A percentile compares a stretch with the other conserved stretches of the same genome.
Conservation (phyloP, 2,113 vertebrate genomes). For the Prionailurus bengalensis region DNA sequence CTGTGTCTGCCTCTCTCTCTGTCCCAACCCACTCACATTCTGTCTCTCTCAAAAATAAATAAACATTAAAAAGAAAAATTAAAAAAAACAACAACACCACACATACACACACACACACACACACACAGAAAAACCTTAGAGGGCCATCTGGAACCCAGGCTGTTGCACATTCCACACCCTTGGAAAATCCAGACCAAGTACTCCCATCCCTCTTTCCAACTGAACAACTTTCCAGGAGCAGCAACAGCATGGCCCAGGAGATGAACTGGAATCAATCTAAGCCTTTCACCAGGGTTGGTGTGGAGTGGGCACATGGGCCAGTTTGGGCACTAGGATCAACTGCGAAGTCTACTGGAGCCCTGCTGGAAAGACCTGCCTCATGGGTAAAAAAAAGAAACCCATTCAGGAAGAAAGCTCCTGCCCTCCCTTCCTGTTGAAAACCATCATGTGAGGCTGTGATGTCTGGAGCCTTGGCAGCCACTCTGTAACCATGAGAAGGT, state of each 20-base stretch:
- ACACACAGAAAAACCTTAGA: background rate
- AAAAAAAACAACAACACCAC: too few species aligned
- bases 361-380: background rate
- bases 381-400: background rate
- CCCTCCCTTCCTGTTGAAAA: background rate
- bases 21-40: too few species aligned
- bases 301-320: background rate
- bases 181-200: background rate
- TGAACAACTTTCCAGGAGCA: background rate
- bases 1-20: too few species aligned
- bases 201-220: background rate
- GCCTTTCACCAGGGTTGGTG: background rate
- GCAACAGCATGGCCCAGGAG: background rate
- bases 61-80: too few species aligned
- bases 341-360: background rate
- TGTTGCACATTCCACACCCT: background rate
- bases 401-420: background rate
- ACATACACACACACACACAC: background rate
- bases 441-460: background rate
- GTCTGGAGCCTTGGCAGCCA: background rate
- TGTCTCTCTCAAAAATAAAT: too few species aligned
- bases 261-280: background rate
- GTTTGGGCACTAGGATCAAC: background rate
- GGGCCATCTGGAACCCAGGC: background rate
- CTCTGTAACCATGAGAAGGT: background rate